These are phyloP conservation scores for Lamellibrachia luymesi DNA, from an alignment of 1,140 invertebrate genomes.

Conservation along the genomic window DNA sequence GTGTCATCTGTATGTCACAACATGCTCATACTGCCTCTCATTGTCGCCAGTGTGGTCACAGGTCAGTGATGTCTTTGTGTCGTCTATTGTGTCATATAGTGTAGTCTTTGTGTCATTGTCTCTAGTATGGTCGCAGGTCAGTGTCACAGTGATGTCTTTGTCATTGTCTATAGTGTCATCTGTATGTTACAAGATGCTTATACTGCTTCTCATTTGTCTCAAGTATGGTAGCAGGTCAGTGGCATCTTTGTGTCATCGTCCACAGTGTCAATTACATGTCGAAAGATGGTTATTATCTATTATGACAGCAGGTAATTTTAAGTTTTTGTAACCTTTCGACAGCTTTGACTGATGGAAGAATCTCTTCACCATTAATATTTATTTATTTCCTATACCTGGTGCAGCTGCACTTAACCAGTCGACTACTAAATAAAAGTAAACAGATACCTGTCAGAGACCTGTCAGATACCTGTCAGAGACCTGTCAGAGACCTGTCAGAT, in stretches of 20 bases:
- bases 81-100: not conserved
- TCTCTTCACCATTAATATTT: no score
- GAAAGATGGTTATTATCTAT: constrained; percentile 29
- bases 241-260: not conserved
- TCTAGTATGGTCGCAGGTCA: constrained; percentile 57
- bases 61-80: not conserved
- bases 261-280: not conserved
- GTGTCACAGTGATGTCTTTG: not conserved
- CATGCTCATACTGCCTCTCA: not conserved
- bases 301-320: constrained; percentile 51
- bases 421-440: no score
- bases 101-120: not conserved
- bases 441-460: no score
- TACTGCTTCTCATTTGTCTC: not conserved
- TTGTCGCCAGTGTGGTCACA: no score
- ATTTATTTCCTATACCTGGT: no score
- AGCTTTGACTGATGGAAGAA: no score
- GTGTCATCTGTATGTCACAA: not conserved
- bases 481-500: no score
- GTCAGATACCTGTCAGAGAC: no score
- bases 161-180: no score
- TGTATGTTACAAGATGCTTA: not conserved
- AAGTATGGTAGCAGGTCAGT: not conserved
- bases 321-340: no score
- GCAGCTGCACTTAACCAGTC: no score